Evolutionary conservation across 2,797 vertebrate genomes (phyloP), one percentile per base, ranked within the genome.

Genomic region (Bradypodion ventrale): DNA sequence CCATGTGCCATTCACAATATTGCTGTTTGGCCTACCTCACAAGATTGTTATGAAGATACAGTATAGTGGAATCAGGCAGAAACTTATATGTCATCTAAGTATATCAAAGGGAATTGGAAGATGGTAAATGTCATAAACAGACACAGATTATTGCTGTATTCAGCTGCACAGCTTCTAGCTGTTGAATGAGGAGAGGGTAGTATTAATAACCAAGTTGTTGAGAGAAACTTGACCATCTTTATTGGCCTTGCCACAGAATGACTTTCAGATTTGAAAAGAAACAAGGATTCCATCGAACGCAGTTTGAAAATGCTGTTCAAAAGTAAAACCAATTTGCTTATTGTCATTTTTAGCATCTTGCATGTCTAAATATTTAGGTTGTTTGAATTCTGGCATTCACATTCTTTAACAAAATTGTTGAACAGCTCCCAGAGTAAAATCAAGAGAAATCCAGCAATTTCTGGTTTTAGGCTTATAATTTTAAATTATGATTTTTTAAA

Each of bases 31-130:
- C 68, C 56, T 72, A 78, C n/a, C 68, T 63, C 56, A 84, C 75
- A 73, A n/a, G 76, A 56, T 69, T 83, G 73, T 83, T 69, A 46
- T 83, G 82, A 69, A 35, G 63, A 76, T 69, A 75, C 75, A 66
- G n/a, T n/a, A n/a, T n/a, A n/a, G n/a, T 7, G 59, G 29, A 29
- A 52, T 27, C 5, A 37, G 25, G 35, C 21, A 56, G 37, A 69
- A 70, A 23, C 2, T 29, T 78, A 40, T 29, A 70, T 46, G 25
- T 3, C 66, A 62, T 5, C n/a, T 69, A 59, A 27, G 42, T 70
- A 40, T 23, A 66, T 70, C 35, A 40, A 25, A 65, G 13, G 46
- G 52, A 56, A 56, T 23, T 32, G 44, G 4, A 7, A 25, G 9
- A 32, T 44, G n/a, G 66, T 65, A 37, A 29, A 59, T 42, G 25